Base-by-base conservation (phyloP, 1,140 invertebrate genomes). In the Anastrepha obliqua region DNA sequence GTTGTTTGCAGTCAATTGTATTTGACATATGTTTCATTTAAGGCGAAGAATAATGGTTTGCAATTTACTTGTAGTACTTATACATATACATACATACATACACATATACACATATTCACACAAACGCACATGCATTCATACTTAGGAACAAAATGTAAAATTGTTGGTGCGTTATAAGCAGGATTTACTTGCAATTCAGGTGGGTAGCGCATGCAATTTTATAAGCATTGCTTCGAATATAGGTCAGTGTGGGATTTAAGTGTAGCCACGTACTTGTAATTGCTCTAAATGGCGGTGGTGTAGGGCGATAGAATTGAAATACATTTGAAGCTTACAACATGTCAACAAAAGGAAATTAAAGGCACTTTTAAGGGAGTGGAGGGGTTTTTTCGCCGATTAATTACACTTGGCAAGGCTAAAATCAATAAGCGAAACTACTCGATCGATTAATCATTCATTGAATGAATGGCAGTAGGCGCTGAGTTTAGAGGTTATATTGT, bases 1-100 rank as follows among this genome's bases (percentile, higher is more conserved):
- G 20, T 81, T 81, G 74, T 81, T 55, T 51, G 47, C 74, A 81
- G 74, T 81, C 47, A 81, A 81, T 81, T 81, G 74, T 58, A 55
- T 81, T 81, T 81, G 44, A 81, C 47, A 81, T 81, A 81, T 81
- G 44, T 81, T 81, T 55, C 74, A 81, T 81, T 81, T 81, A 55
- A 81, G 47, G 74, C 44, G 74, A 81, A 81, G 47, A 81, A 81
- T 81, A 55, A 55, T 81, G 20, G 74, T 81, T 81, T 81, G 74
- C 47, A 81, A 81, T 81, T 74, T 74, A 74, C 67, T 74, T 74
- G 42, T 42, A 39, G 67, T 44, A 44, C 67, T 17, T 47, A 55
- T 8, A 29, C 2, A 0, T 42, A 81, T 15, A 20, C 44, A 55
- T 42, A 9, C n/a, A 81, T 17, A 55, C n/a, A 55, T 20, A 29